Conservation (phyloP, 1,140 invertebrate species). For the Euglossa dilemma region DNA sequence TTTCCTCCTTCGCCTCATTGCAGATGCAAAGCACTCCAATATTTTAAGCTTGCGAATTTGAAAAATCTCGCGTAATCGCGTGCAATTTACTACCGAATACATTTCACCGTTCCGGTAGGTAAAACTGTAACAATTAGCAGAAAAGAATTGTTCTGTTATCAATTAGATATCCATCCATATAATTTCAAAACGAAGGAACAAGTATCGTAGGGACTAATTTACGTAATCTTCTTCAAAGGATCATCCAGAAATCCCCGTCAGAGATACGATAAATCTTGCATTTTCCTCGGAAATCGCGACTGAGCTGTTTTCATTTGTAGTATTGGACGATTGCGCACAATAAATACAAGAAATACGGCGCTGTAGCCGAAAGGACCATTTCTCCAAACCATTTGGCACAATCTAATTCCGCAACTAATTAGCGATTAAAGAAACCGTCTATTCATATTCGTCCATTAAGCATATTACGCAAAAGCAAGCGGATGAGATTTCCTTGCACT, state of each 20-base stretch:
- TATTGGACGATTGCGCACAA: no score
- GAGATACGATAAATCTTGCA: no score
- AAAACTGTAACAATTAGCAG: background rate
- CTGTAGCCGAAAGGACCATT: background rate
- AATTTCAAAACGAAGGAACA: no score
- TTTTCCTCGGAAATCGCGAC: no score
- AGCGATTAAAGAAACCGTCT: background rate
- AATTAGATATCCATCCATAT: no score
- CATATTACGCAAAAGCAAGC: background rate
- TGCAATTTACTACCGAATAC: background rate
- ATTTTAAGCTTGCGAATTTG: background rate
- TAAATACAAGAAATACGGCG: no score
- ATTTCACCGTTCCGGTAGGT: background rate
- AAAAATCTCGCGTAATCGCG: background rate
- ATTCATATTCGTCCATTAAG: background rate
- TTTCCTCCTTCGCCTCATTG: background rate
- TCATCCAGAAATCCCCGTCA: no score
- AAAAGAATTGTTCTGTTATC: no score
- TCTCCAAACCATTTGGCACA: background rate
- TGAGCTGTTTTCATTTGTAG: no score
- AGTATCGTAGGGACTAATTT: no score
- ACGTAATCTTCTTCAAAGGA: no score
- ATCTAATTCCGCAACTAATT: background rate
- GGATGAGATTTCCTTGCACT: background rate
- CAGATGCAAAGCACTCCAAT: no score